Evolutionary conservation across 2,888 invertebrate genomes (phyloP), one percentile per base, ranked within the genome.

Genomic region (Dasypolia templi): DNA sequence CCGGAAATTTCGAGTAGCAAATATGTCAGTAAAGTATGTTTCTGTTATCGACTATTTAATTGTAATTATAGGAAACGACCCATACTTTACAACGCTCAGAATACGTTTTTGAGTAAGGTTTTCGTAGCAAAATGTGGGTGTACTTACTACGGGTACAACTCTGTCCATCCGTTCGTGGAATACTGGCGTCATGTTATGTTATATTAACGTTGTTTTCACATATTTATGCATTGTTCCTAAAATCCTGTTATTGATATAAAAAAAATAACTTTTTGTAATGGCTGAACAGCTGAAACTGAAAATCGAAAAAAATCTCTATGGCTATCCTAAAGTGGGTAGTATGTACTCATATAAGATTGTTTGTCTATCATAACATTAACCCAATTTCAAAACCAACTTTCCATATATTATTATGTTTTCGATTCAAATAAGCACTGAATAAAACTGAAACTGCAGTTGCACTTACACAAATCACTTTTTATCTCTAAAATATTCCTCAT

Each of bases 381-480:
- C 76, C 32, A 64, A 63, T 67, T 76, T 49, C n/a, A 4, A 17
- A 71, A 63, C 32, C 26, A n/a, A 49, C 35, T 49, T 61, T 61
- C n/a, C 39, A 68, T 51, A 39, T 14, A 35, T 12, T 51, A 46
- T 19, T 29, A 46, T 56, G 51, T 77, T 81, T 71, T 78, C 70
- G 22, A 78, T 81, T 61, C 70, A 81, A 71, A 68, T 71, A 29
- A 65, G 39, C 39, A 42, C 14, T 35, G 53, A 53, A 77, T 68
- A 49, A 14, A 44, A 61, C 11, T 63, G 68, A 49, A 66, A 61
- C 17, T 61, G 62, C 49, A 72, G 22, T 64, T 53, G 56, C 67
- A 72, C 35, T 66, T n/a, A 65, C 58, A 81, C 71, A 80, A 80
- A 77, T 77, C 72, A 72, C 49, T 75, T 79, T n/a, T 81, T 75